These are phyloP conservation scores for Dinothrombium tinctorium DNA, from an alignment of 1,140 invertebrate genomes.

Conservation along the genomic window DNA sequence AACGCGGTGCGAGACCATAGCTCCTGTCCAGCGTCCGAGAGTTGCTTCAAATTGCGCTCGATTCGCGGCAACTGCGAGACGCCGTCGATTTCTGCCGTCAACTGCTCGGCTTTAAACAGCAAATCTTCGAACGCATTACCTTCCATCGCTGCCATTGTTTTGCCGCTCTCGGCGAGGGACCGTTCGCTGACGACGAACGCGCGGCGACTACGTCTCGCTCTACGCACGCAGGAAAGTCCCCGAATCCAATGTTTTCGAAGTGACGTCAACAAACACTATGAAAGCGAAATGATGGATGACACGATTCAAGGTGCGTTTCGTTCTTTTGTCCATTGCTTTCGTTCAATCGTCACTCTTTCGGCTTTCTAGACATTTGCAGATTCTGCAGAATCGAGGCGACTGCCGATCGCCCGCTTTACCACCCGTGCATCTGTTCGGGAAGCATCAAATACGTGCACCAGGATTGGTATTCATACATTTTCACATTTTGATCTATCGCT, in stretches of 20 bases:
- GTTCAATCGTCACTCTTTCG: too few species aligned
- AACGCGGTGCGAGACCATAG: conserved; percentile 57
- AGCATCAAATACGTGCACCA: conserved; percentile 99
- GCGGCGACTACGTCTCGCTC: too few species aligned
- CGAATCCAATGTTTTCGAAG: too few species aligned
- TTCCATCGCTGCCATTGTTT: too few species aligned
- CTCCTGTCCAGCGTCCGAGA: conserved; percentile 70
- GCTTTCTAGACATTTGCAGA: conserved; percentile 57
- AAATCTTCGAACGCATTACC: conserved; percentile 41
- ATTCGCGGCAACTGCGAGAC: conserved; percentile 45
- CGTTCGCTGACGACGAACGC: too few species aligned
- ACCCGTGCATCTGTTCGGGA: conserved; percentile 95
- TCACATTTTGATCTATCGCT: conserved; percentile 4
- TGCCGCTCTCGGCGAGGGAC: too few species aligned
- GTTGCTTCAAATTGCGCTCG: conserved; percentile 66
- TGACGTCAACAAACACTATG: too few species aligned
- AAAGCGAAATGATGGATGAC: too few species aligned
- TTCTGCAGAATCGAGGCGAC: conserved; percentile 85
- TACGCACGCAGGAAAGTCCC: too few species aligned
- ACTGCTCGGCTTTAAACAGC: conserved; percentile 63
- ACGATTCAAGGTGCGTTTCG: too few species aligned
- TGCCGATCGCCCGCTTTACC: conserved; percentile 62
- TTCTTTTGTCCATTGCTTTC: too few species aligned
- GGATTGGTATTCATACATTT: conserved; percentile 26
- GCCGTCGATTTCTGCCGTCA: conserved; percentile 64